Base-by-base conservation (phyloP, 2,888 invertebrate species). In the Helicoverpa assulta region DNA sequence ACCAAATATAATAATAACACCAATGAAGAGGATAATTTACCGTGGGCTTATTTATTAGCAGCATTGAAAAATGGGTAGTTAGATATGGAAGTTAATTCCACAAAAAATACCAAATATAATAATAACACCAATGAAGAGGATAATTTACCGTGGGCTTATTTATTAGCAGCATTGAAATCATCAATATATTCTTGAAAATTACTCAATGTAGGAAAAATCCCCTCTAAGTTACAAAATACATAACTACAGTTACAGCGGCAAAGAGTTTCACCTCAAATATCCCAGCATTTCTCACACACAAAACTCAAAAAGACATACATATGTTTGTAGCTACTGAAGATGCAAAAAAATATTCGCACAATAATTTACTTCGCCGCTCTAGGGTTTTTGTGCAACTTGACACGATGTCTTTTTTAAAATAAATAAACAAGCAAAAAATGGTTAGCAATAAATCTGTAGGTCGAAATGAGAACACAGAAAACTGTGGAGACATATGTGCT, bases 401-500 rank as follows among this genome's bases (percentile, higher is more conserved):
- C 90, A 90, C 91, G 87, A 86, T 88, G 89, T 89, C 83, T 92
- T 91, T 89, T 91, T 89, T 77, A 82, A 89, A 85, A 84, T 87
- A 92, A 92, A 93, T 86, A 93, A 92, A 93, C 86, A 73, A 65
- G 58, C 78, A 89, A 85, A 92, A 92, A 93, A 91, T 79, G 76
- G 75, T 79, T 67, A 67, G 85, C 86, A 84, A 91, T 94, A 94
- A 94, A 94, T 94, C 93, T 90, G 90, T 88, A 86, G 86, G 83
- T 84, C 80, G 78, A 78, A 89, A 86, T 74, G 68, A 73, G 82
- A 76, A 80, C 59, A 81, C 40, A 54, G 75, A 84, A 87, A 73
- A 50, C 67, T 51, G 40, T 86, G 60, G 89, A 89, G 89, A 58
- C 18, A 14, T 43, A 43, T 19, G 2, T 29, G 14, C 4, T 16